Conservation (phyloP, 2,113 vertebrate genomes). For the Hiodon tergisus region DNA sequence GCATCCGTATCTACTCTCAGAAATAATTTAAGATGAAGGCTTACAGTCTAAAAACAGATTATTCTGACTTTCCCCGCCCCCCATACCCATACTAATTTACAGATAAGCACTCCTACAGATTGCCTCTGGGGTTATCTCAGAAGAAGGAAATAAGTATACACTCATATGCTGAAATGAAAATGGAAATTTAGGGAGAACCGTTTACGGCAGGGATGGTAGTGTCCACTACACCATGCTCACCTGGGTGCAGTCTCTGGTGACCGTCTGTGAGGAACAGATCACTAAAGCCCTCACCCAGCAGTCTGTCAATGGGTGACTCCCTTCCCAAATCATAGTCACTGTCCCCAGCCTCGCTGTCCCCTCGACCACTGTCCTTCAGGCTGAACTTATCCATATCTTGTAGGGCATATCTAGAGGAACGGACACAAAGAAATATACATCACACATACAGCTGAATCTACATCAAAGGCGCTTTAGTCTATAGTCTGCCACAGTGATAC, state of each 20-base stretch:
- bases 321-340: conserved; percentile 96
- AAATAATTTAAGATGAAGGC: conserved; percentile 27
- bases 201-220: too few relatives aligned
- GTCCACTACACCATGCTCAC: conserved; percentile 55
- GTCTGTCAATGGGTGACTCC: conserved; percentile 95
- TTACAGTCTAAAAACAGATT: conserved; percentile 16
- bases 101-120: conserved; percentile 21
- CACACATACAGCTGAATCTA: not conserved
- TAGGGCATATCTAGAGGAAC: conserved; percentile 78
- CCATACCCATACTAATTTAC: conserved; percentile 23
- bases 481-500: too few relatives aligned
- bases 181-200: not conserved
- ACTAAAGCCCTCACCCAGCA: conserved; percentile 95
- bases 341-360: conserved; percentile 97
- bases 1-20: conserved; percentile 21
- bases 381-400: conserved; percentile 99
- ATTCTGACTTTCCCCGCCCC: conserved; percentile 8
- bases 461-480: too few relatives aligned
- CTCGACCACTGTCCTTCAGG: conserved; percentile 96
- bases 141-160: not conserved
- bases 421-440: conserved; percentile 21
- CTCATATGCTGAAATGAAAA: conserved; percentile 6
- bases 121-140: conserved; percentile 16
- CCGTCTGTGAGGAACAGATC: conserved; percentile 95
- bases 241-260: conserved; percentile 87